Base-by-base conservation (phyloP, 2,113 vertebrate species). In the Rhynchopsitta pachyrhyncha region DNA sequence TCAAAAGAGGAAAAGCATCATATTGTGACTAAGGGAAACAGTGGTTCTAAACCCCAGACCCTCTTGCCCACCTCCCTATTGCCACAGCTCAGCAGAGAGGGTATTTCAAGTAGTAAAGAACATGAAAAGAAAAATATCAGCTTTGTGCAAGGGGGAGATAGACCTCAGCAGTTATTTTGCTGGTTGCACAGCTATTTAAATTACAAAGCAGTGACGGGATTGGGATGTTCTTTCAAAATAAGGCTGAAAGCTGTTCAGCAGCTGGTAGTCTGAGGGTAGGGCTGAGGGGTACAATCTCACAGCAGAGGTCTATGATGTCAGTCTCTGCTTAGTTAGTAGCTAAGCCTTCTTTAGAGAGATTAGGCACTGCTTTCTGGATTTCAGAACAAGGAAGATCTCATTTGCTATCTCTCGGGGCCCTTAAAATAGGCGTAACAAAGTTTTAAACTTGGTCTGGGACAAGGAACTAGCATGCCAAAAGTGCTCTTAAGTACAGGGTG, bases 81-180 rank as follows among this genome's bases (percentile, higher is more conserved):
- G 35, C 47, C 44, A 33, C 18, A 77, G 84, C 66, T 88, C 70
- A 64, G 88, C 57, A 62, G 60, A 83, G 74, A 91, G 64, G 19
- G 13, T 77, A 7, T 44, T 93, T 85, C 50, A 57, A 44, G 29
- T 6, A 17, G 5, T 17, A 0, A 9, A 31, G 52, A 89, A 71
- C 47, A 79, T 62, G 5, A 47, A 89, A 91, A 96, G 75, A 44
- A 66, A 88, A 92, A 83, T 33, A 69, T 33, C 53, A 69, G 24
- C 77, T 96, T 96, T 95, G 74, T 90, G 77, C 63, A 81, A 64
- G 52, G 70, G n/a, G 9, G 29, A 93, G 95, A 46, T 69, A 82
- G 86, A 95, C 24, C 82, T 13, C 59, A n/a, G 31, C 31, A 44
- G 62, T 90, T 85, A 35, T 88, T 73, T 86, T 92, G 50, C 52